Evolutionary conservation across 1,140 invertebrate species (phyloP), one percentile per base, ranked within the genome.

Genomic region (Andricus grossulariae): DNA sequence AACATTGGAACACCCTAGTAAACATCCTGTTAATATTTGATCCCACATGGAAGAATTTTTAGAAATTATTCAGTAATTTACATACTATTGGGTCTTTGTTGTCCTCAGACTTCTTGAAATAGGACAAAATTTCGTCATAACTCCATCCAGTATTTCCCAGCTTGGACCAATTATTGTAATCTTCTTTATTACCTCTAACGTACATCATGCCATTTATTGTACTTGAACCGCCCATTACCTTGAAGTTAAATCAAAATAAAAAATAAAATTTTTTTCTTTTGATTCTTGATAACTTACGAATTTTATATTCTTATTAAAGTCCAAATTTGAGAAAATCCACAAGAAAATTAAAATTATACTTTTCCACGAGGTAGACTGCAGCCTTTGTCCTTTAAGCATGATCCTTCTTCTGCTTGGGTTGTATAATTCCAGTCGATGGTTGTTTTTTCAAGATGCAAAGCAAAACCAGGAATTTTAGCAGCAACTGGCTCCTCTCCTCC

Each of bases 191-290:
- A 32, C 25, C 25, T 32, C 25, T 96, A 0, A 94, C 92, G 84
- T 95, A 96, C 57, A 94, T 93, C 94, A 96, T 94, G 32, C 92
- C 93, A 85, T 95, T 95, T 11, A 95, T 89, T 5, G 92, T 90
- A 52, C 93, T 94, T 15, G 93, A 93, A 11, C 25, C 25, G 5
- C 25, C 25, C 25, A 32, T 32, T 32, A 32, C 25, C 25, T 32
- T 32, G 4, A 32, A 32, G 25, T 32, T 32, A 32, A 3, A 32
- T 32, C 4, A 32, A 32, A 32, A 32, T 32, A 5, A 32, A 32
- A 32, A 32, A 32, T 32, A 3, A 32, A 0, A 32, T 3, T 32
- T 32, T 32, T 32, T 54, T 18, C 1, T 18, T 18, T 16, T 54
- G 16, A 3, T 1, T 54, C n/a, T 51, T 13, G 12, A 5, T 18